A percentile compares a stretch with the other conserved stretches of the same genome.
These are phyloP conservation scores for Semotilus atromaculatus DNA, from an alignment of 2,797 vertebrate genomes.

Conservation along the genomic window DNA sequence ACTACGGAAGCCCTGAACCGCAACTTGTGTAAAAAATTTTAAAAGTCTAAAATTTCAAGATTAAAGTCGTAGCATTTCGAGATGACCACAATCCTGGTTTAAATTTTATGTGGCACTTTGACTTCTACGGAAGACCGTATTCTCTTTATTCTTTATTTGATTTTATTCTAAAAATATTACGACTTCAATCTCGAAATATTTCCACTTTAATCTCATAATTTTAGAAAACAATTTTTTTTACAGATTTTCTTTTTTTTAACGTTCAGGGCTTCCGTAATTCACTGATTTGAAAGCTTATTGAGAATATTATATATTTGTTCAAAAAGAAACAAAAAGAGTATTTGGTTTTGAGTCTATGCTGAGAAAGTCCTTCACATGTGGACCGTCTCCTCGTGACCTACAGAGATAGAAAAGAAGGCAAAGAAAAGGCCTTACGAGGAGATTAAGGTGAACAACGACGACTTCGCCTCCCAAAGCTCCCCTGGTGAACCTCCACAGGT, in stretches of 20 bases:
- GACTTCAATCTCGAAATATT: too few relatives aligned
- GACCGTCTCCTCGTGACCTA: slow-evolving; percentile 23
- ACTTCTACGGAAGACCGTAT: too few relatives aligned
- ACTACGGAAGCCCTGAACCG: neutral
- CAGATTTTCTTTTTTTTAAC: too few relatives aligned
- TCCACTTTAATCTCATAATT: too few relatives aligned
- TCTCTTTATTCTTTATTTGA: too few relatives aligned
- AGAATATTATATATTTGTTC: neutral
- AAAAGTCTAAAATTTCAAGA: too few relatives aligned
- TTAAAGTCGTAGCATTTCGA: rapidly evolving
- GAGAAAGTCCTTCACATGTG: neutral
- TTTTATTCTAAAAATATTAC: rapidly evolving
- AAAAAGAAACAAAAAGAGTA: neutral
- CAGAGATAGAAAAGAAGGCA: slow-evolving; percentile 91
- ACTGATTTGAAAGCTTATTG: neutral
- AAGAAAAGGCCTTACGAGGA: slow-evolving; percentile 94
- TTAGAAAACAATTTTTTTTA: too few relatives aligned
- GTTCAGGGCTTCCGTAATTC: too few relatives aligned
- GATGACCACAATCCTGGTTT: too few relatives aligned
- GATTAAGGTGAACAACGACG: slow-evolving; percentile 88
- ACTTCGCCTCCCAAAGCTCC: slow-evolving; percentile 88
- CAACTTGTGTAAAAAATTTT: too few relatives aligned
- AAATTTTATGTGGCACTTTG: too few relatives aligned
- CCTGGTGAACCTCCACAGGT: slow-evolving; percentile 95
- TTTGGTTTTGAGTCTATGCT: neutral